Evolutionary conservation across 64 coral and sea anemone genomes (phyloP), one percentile per base, ranked within the genome.

Genomic region (Orbicella faveolata): DNA sequence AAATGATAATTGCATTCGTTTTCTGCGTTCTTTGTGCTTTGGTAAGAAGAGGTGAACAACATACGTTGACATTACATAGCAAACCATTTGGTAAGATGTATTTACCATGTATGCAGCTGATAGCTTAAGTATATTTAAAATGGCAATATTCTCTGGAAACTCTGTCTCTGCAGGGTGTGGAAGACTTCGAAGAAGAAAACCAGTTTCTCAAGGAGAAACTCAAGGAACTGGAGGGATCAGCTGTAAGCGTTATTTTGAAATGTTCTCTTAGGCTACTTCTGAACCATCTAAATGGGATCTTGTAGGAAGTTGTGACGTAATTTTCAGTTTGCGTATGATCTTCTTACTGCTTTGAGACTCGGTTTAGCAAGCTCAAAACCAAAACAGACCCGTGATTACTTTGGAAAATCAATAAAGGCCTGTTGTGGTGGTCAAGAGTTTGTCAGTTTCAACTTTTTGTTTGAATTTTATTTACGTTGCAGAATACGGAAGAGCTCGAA

Each of bases 401-500:
- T 0, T 48, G 44, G 44, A 48, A 4, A 48, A 6, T 48, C 44
- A 48, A 48, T 48, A 48, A 48, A 4, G 44, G 7, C 44, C 44
- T 48, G 7, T 48, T 48, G 4, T 48, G 44, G 44, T 48, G 44
- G 5, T 48, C 2, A 48, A 0, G 44, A 48, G 44, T 48, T 48
- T 48, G n/a, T 70, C 10, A n/a, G 67, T 10, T n/a, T 70, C 0
- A 12, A 70, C 2, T 70, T 26, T 5, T 70, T n/a, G 10, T 23
- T 1, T 41, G 34, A 3, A 83, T 7, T 37, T 44, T 4, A 41
- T 14, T 54, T 85, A 15, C 65, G 44, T 85, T 73, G 10, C 39
- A 85, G 82, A 85, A 85, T 69, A 39, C 64, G 0, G 37, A 52
- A 72, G 82, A 73, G 52, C 65, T 85, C 21, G 64, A 85, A 72